Base-by-base conservation (phyloP, 2,888 invertebrate species). In the Platynereis dumerilii region DNA sequence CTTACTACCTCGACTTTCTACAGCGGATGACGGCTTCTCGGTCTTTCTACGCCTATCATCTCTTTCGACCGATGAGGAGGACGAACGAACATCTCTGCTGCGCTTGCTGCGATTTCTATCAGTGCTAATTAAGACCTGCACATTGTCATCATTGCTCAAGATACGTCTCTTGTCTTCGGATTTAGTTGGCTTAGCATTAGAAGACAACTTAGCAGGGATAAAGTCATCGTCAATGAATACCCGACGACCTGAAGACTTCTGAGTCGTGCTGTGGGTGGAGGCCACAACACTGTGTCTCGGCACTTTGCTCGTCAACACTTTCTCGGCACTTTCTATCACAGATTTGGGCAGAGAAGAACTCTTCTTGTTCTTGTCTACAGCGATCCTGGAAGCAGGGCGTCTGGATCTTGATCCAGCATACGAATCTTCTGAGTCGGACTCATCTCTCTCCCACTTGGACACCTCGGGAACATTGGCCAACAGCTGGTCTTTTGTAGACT, bases 361-460 rank as follows among this genome's bases (percentile, higher is more conserved):
- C 91, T 0, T 94, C 93, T 0, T 90, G 86, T 48, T 91, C 90
- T 85, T 92, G 92, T 52, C 70, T 65, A 28, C 67, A n/a, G n/a
- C n/a, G 69, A 61, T 87, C 29, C 67, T 70, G 63, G 87, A 88
- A 7, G 87, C 85, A 74, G 17, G n/a, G 24, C 42, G 39, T 56
- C 42, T 20, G 12, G 2, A 15, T 3, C 20, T 39, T 42, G 24
- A 22, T 55, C 57, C 3, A 24, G 28, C 53, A n/a, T 62, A 54
- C 17, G 53, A 53, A 5, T 17, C 12, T 20, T 54, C 54, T n/a
- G 55, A 20, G 28, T 59, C 65, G 26, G 58, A 72, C 60, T 91
- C 91, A 52, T 90, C 90, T 34, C 92, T 89, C 84, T 94, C 94
- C 94, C 94, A 94, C 84, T 94, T 94, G 0, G 94, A 94, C 59